Evolutionary conservation across 1,140 invertebrate genomes (phyloP).

Genomic region (Drosophila gunungcola): DNA sequence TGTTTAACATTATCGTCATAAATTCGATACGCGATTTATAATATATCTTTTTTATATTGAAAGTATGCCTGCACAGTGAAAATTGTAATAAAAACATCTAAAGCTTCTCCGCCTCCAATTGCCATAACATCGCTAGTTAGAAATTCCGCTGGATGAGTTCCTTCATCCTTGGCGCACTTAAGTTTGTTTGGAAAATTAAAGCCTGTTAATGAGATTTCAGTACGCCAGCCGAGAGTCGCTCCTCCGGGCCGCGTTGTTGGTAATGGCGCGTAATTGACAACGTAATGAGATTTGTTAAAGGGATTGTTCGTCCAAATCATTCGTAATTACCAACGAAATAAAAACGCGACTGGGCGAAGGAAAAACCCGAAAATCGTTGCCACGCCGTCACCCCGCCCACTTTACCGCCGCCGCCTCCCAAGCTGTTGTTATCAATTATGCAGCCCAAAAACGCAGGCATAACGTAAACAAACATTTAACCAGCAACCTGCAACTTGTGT

Average conservation of each 20-base stretch:
- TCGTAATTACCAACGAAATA: slow-evolving; percentile 61
- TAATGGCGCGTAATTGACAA: slow-evolving; percentile 75
- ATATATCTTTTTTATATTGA: too few relatives aligned
- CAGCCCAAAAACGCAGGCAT: slow-evolving; percentile 66
- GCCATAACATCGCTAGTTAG: not conserved
- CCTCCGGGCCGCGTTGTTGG: slow-evolving; percentile 10
- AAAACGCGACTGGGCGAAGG: slow-evolving; percentile 11
- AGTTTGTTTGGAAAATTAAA: slow-evolving; percentile 66
- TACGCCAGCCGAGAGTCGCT: slow-evolving; percentile 11
- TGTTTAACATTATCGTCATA: too few relatives aligned
- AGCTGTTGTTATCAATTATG: slow-evolving; percentile 73
- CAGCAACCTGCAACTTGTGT: slow-evolving; percentile 47
- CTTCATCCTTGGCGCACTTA: slow-evolving; percentile 36
- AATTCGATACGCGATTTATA: too few relatives aligned
- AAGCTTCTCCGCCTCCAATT: not conserved
- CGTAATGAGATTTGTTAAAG: slow-evolving; percentile 81
- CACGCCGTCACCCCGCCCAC: not conserved
- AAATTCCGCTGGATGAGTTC: slow-evolving; percentile 10
- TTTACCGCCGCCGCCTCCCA: slow-evolving; percentile 6
- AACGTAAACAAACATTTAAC: slow-evolving; percentile 76
- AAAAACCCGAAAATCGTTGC: slow-evolving; percentile 2
- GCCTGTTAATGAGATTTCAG: slow-evolving; percentile 78
- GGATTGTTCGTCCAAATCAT: slow-evolving; percentile 67
- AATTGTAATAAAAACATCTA: not conserved
- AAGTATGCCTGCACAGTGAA: not conserved